Conservation (phyloP, 2,888 invertebrate genomes). For the Parnassius smintheus region DNA sequence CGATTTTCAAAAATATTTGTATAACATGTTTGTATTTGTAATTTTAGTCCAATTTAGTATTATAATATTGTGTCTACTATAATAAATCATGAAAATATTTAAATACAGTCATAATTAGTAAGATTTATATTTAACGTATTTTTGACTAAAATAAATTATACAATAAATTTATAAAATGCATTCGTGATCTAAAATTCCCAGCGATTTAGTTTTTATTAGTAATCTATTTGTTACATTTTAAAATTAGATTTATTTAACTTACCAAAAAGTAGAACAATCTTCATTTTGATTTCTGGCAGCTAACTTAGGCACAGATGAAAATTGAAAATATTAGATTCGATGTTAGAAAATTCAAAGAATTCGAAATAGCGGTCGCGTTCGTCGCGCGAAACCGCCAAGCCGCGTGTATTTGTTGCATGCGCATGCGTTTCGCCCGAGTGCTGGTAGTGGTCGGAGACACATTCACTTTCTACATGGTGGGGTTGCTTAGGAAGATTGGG, state of each 20-base stretch:
- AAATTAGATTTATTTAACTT: slow-evolving; percentile 41
- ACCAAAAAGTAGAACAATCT: slow-evolving; percentile 66
- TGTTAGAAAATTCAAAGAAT: slow-evolving; percentile 36
- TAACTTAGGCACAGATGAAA: slow-evolving; percentile 61
- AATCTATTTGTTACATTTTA: slow-evolving; percentile 18
- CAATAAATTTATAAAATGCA: neutral
- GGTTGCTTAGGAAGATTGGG: slow-evolving; percentile 61
- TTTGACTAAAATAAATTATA: neutral
- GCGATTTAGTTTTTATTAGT: neutral
- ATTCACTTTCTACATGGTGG: slow-evolving; percentile 79
- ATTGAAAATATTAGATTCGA: slow-evolving; percentile 44
- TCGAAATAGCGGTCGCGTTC: slow-evolving; percentile 55
- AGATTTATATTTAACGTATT: neutral
- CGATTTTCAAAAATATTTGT: too few relatives aligned
- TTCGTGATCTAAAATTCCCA: neutral
- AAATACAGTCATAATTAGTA: too few relatives aligned
- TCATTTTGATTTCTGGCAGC: slow-evolving; percentile 50
- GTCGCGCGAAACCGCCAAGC: slow-evolving; percentile 60
- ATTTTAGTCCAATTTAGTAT: too few relatives aligned
- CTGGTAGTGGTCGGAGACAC: slow-evolving; percentile 45
- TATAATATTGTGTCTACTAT: too few relatives aligned
- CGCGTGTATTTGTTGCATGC: slow-evolving; percentile 62
- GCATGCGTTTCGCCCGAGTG: slow-evolving; percentile 42
- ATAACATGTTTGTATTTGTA: too few relatives aligned
- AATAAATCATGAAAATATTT: too few relatives aligned